Base-by-base conservation (phyloP, 2,797 vertebrate genomes). In the Karalla daura region DNA sequence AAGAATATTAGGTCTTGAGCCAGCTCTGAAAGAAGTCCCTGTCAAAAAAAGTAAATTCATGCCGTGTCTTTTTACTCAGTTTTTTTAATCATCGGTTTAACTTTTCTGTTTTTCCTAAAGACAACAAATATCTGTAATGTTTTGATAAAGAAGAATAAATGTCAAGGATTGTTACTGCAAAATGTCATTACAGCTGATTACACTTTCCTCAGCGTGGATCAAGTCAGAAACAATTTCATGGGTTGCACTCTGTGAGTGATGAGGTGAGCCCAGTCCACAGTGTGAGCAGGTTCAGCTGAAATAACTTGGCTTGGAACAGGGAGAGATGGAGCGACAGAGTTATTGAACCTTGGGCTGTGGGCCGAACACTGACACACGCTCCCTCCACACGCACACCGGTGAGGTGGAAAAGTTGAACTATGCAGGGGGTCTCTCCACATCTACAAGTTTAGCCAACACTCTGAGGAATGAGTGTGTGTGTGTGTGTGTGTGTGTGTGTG, bases 371-470 rank as follows among this genome's bases (percentile, higher is more conserved):
- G 20, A 52, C 46, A 20, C 40, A 35, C 45, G 60, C 27, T 75
- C 45, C 46, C 47, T 41, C 60, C 27, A 76, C 41, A 30, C 46
- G 47, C 44, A 63, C 27, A 76, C 44, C 44, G 74, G 62, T 54
- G 46, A 50, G 56, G 56, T 66, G 60, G 60, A 83, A 76, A 66
- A 12, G 32, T 52, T 53, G 56, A 55, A 27, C 63, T 69, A 54
- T 23, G 66, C 62, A 79, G 70, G 84, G 76, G 80, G 68, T 76
- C 71, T 58, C 35, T 60, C 59, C 74, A 72, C 63, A 47, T 76
- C 41, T 66, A 74, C 75, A 83, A 79, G 72, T 86, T 83, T 36
- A 80, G 58, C 62, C 47, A 68, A 63, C 56, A 62, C 17, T 66
- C 43, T 37, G 27, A 59, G 37, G 44, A 63, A 51, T 58, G 58